Base-by-base conservation (phyloP, 2,888 invertebrate species). In the Chloromyia formosa region DNA sequence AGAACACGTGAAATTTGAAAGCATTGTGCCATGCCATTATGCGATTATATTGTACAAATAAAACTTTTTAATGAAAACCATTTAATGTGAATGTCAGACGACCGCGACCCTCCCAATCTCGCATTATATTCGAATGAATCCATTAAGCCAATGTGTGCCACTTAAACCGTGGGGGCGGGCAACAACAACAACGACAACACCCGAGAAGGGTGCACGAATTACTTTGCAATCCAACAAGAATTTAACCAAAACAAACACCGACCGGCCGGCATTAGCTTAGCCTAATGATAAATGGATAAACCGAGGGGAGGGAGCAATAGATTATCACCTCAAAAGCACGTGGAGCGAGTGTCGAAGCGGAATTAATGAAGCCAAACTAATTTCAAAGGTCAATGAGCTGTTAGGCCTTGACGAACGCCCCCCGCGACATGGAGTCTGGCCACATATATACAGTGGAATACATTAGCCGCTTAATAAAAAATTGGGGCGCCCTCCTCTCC, bases 281-380 rank as follows among this genome's bases (percentile, higher is more conserved):
- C 66, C 27, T 35, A 35, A 45, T 66, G 66, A 66, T 66, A 66
- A 66, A 66, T 66, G 66, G 66, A 45, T 49, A 66, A 66, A 66
- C 16, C 27, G 7, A 35, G 27, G 2, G 0, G 66, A 14, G 66
- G 66, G 49, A 45, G 27, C 2, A 35, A 35, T 35, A 66, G 66
- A 66, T 66, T 66, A 66, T 45, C 49, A 23, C 66, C 66, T 35
- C 27, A 35, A 49, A n/a, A n/a, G 49, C 49, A n/a, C 49, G 12
- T n/a, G 49, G 42, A 16, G 45, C 40, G 62, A 16, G 66, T 62
- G 62, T 22, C 66, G 66, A 66, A 23, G 45, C 49, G 23, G 45
- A 66, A 66, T 66, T 66, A 66, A 66, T 66, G 66, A 66, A 49
- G 66, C 66, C 49, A 66, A 62, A 49, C 66, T 22, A 66, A 66